These are phyloP conservation scores for Solen grandis DNA, from an alignment of 1,140 invertebrate genomes.

Conservation along the genomic window DNA sequence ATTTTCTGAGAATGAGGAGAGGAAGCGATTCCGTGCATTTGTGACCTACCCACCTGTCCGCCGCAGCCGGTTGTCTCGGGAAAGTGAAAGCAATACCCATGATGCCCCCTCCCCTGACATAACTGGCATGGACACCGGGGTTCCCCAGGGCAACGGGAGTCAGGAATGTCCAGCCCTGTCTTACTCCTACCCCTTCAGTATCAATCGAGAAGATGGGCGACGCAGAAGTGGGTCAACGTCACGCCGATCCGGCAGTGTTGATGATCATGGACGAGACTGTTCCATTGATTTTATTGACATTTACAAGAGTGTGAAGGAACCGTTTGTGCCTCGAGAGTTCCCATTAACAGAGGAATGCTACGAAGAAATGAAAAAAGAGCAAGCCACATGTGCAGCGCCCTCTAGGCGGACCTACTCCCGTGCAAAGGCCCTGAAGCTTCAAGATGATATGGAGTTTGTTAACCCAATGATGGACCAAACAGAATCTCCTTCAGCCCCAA, in stretches of 20 bases:
- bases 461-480: slow-evolving; percentile 43
- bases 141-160: slow-evolving; percentile 10
- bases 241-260: slow-evolving; percentile 57
- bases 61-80: slow-evolving; percentile 78
- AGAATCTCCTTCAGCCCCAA: slow-evolving; percentile 46
- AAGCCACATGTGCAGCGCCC: slow-evolving; percentile 43
- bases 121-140: slow-evolving; percentile 17
- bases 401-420: slow-evolving; percentile 68
- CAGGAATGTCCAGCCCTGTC: slow-evolving; percentile 34
- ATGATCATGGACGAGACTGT: slow-evolving; percentile 19
- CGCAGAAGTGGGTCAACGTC: slow-evolving; percentile 54
- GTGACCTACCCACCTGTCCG: slow-evolving; percentile 84
- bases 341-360: slow-evolving; percentile 88
- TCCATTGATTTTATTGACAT: slow-evolving; percentile 11
- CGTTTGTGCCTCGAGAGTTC: slow-evolving; percentile 88
- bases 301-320: slow-evolving; percentile 76
- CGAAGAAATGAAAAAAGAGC: slow-evolving; percentile 85
- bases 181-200: slow-evolving; percentile 17
- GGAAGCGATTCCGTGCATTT: slow-evolving; percentile 88
- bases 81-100: slow-evolving; percentile 57
- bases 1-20: slow-evolving; percentile 89
- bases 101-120: slow-evolving; percentile 29
- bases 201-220: slow-evolving; percentile 25
- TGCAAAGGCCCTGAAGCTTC: slow-evolving; percentile 43
- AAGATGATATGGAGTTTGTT: slow-evolving; percentile 53